Base-by-base conservation (phyloP, 2,797 vertebrate genomes). In the Oceanodroma leucorhoa region DNA sequence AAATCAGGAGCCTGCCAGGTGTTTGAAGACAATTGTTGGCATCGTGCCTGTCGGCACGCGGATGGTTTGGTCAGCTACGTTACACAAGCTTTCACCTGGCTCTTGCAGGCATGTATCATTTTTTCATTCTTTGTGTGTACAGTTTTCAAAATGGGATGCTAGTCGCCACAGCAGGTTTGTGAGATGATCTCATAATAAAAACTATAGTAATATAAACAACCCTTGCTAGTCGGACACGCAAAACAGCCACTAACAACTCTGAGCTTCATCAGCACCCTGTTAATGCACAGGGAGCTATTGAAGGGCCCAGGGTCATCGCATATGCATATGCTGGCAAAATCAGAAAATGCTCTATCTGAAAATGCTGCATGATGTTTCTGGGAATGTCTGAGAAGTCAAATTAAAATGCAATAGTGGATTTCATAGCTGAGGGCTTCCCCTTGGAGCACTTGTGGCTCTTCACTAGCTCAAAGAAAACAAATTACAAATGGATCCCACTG, bases 51-150 rank as follows among this genome's bases (percentile, higher is more conserved):
- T 76, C 92, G 89, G 88, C 89, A 73, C 22, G 22, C 21, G 24
- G 43, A 85, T 94, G 21, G 26, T 95, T 87, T 96, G 76, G 62
- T 94, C 45, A 46, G 46, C 64, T 91, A n/a, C 76, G 30, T 38
- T 91, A 22, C 5, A 32, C 1, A 11, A 60, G 71, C 57, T 64
- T 91, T 65, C 32, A 46, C 40, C 21, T 34, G 14, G 36, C 58
- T 81, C 50, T 87, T 69, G 53, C 14, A 32, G 43, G 36, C 45
- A 11, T 23, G 14, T 57, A 8, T 32, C 2, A 3, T 66, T 71
- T 27, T 83, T 30, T 43, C 53, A 5, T 76, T 78, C 19, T 71
- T 73, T 58, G 26, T 40, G 24, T 62, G 11, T 67, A 55, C 15
- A 7, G 13, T 73, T 81, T 77, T 76, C 58, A 43, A 21, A 55